phyloP scores from a whole-genome alignment of 2,113 vertebrate species.

The Oryzias woworae region DNA sequence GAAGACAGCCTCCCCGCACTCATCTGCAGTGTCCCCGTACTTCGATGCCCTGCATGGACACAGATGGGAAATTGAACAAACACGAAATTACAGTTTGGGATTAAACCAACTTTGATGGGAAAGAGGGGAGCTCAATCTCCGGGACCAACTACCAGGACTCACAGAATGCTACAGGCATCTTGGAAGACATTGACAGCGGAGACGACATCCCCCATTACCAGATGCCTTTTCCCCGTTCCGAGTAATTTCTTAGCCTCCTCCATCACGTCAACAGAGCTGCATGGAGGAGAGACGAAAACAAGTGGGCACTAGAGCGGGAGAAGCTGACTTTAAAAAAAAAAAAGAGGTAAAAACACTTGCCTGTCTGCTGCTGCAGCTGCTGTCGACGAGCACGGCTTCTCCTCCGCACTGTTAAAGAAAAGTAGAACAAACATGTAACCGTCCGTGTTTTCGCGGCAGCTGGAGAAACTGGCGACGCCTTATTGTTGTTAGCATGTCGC shows the following conservation, averaged over 20 bases:
- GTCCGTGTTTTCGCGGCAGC: no score
- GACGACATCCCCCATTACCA: conserved; percentile 94
- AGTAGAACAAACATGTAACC: neutral
- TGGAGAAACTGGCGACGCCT: neutral
- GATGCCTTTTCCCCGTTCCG: conserved; percentile 90
- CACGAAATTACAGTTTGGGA: no score
- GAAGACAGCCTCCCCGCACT: conserved; percentile 96
- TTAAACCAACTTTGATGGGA: no score
- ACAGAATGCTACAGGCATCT: conserved; percentile 94
- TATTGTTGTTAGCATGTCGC: conserved; percentile 36
- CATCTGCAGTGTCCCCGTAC: conserved; percentile 93
- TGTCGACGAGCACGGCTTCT: conserved; percentile 75
- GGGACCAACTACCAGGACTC: conserved; percentile 40
- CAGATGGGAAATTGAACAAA: no score
- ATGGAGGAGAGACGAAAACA: neutral
- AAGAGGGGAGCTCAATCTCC: no score
- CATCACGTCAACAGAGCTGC: conserved; percentile 82
- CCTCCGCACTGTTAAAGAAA: conserved; percentile 60
- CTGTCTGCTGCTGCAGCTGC: conserved; percentile 57
- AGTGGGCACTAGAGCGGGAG: neutral
- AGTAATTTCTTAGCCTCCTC: conserved; percentile 93
- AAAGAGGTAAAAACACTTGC: conserved; percentile 36
- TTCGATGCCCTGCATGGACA: conserved; percentile 82
- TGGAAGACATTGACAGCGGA: conserved; percentile 93
- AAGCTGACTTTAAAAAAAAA: neutral